These are phyloP conservation scores for Epistrophe eligans DNA, from an alignment of 2,888 invertebrate species.

Conservation along the genomic window DNA sequence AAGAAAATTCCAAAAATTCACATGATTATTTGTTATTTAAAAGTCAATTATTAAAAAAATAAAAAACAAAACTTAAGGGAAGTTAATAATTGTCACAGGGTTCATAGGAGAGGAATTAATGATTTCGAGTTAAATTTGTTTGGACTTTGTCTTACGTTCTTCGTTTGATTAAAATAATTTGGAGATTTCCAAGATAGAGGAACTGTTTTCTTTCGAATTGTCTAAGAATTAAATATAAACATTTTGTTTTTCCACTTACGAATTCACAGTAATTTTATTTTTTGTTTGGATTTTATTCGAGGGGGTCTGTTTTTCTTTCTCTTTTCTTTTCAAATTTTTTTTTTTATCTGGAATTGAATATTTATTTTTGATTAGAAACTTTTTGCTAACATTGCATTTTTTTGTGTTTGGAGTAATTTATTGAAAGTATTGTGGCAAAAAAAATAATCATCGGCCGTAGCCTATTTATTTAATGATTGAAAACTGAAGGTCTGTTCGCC, in stretches of 20 bases:
- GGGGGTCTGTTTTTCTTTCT: neutral
- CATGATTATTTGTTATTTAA: neutral
- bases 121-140: neutral
- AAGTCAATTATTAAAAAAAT: neutral
- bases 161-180: neutral
- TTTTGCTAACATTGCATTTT: neutral
- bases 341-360: neutral
- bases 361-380: neutral
- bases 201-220: neutral
- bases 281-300: neutral
- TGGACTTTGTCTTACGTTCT: neutral
- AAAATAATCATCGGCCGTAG: conserved; percentile 4
- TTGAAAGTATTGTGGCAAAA: neutral
- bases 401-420: neutral
- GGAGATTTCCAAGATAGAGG: neutral
- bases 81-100: neutral
- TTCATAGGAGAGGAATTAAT: neutral
- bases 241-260: conserved; percentile 8
- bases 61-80: neutral
- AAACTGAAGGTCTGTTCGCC: neutral
- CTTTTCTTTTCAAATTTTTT: neutral
- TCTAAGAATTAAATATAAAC: neutral
- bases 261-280: neutral
- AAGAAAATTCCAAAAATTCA: neutral
- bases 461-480: neutral